Conservation (phyloP, 2,888 invertebrate species). For the Trissoscelio sp. region DNA sequence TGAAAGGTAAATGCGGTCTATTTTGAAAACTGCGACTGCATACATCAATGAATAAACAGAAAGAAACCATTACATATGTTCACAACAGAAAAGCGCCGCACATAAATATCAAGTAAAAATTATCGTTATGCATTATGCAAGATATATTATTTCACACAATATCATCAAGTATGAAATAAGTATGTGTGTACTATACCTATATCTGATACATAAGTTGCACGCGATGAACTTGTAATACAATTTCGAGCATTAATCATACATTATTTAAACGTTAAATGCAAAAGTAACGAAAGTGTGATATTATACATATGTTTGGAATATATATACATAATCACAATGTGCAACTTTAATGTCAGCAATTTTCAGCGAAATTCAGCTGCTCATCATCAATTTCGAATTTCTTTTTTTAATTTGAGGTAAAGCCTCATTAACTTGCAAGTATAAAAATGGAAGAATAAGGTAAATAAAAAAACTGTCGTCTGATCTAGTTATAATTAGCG, state of each 20-base stretch:
- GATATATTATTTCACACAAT: constrained; percentile 8
- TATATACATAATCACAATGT: background rate
- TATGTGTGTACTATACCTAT: background rate
- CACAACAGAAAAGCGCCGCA: no score
- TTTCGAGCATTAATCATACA: constrained; percentile 16
- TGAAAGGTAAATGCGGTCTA: no score
- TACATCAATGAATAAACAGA: no score
- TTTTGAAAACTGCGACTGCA: no score
- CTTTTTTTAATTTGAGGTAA: background rate
- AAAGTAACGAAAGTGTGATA: background rate
- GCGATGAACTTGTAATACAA: constrained; percentile 23
- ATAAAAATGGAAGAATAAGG: no score
- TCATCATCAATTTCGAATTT: background rate
- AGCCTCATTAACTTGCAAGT: no score
- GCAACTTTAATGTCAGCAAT: background rate
- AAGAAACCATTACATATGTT: no score
- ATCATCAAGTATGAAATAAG: constrained; percentile 5
- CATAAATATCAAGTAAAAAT: no score
- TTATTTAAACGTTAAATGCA: constrained; percentile 8
- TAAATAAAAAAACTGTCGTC: no score
- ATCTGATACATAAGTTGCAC: constrained; percentile 5
- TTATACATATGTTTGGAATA: background rate
- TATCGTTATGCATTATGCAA: background rate
- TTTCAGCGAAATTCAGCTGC: background rate
- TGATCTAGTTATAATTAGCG: constrained; percentile 16